Evolutionary conservation across 2,797 vertebrate genomes (phyloP).

Genomic region (Sardinella longiceps): DNA sequence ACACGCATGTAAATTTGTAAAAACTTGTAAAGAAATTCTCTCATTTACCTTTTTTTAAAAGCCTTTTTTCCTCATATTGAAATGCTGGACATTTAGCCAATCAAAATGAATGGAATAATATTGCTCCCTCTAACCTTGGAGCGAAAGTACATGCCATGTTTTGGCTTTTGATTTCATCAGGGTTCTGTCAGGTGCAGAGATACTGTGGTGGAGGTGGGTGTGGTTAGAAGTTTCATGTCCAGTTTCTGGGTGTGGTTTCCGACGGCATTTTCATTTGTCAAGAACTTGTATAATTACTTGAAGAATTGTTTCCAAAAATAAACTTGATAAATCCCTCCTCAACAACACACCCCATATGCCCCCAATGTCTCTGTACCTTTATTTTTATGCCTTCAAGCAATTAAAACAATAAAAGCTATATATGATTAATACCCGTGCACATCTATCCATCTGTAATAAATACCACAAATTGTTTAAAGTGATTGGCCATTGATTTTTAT

Average conservation of each 20-base stretch:
- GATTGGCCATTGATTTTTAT: not conserved
- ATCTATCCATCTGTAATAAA: not conserved
- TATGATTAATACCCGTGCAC: not conserved
- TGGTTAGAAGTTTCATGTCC: constrained; percentile 54
- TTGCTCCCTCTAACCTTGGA: not conserved
- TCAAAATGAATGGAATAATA: not conserved
- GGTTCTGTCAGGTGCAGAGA: not conserved
- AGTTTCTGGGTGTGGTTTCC: constrained; percentile 75
- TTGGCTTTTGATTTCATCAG: not conserved
- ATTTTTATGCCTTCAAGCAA: not conserved
- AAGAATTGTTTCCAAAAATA: constrained; percentile 7
- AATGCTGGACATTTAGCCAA: not conserved
- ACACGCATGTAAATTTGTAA: not conserved
- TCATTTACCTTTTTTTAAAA: too few species aligned
- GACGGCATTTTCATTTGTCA: constrained; percentile 22
- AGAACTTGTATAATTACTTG: not conserved
- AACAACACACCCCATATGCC: not conserved
- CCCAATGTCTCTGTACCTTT: too few species aligned
- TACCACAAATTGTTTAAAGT: not conserved
- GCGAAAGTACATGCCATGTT: not conserved
- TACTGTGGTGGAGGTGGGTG: not conserved
- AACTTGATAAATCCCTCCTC: not conserved
- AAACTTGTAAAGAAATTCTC: too few species aligned
- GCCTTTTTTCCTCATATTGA: not conserved
- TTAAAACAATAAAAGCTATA: not conserved